Evolutionary conservation across 2,888 invertebrate species (phyloP), one percentile per base, ranked within the genome.

Genomic region (Galerucella calmariensis): DNA sequence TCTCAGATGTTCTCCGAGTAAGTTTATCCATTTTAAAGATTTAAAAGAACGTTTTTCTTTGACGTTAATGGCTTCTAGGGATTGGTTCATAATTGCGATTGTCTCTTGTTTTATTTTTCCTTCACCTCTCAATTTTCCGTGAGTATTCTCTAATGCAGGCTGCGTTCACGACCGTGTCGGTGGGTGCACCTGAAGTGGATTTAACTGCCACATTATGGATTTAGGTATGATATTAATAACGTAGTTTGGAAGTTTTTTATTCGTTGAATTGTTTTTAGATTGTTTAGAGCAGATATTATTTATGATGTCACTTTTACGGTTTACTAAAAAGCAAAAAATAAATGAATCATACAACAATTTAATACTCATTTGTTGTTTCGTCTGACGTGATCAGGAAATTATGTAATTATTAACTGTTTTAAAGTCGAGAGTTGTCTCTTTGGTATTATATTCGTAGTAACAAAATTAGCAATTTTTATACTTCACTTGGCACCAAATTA

Each of bases 11-110:
- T 46, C 24, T 65, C 10, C 20, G 44, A 20, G 63, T 62, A 59
- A 72, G 72, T 66, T 72, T 66, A 66, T 72, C 72, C 65, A 72
- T 72, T 72, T 66, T 66, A 72, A 72, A 72, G 67, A 58, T 58
- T 72, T 72, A 72, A 72, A 72, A 61, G 66, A 56, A 53, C 72
- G 59, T 58, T 66, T 72, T 66, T 24, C 44, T 35, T 48, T 46
- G 51, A 72, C 72, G 58, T 72, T 48, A 72, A 72, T 67, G 72
- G 72, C 48, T 59, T 59, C 48, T 10, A 41, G 72, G 72, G 72
- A 72, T 72, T 48, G 48, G 46, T 66, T 72, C 72, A 72, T 72
- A 72, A 72, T 72, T 72, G 66, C 72, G 27, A 59, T 66, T 72
- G 72, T 72, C 66, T 72, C 51, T 46, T 65, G 35, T 61, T 61